Conservation (phyloP, 2,888 invertebrate genomes). For the Mesorhabditis sp. region DNA sequence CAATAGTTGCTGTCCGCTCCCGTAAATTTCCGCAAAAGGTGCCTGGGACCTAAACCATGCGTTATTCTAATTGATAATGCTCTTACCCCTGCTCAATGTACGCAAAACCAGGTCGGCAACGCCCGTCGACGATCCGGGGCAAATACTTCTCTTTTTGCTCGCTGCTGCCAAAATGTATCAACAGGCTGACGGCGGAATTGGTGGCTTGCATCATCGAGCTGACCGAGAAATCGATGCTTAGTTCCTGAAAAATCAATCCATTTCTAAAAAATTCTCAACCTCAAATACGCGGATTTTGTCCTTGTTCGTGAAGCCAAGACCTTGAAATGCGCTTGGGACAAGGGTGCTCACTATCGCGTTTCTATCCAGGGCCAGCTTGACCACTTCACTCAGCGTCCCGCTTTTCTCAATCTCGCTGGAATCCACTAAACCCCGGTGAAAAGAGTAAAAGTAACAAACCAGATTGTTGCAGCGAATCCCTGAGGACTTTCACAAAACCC, state of each 20-base stretch:
- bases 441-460: neutral
- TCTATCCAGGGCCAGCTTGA: slow-evolving; percentile 30
- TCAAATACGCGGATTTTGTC: slow-evolving; percentile 46
- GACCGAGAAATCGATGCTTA: slow-evolving; percentile 39
- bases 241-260: slow-evolving; percentile 22
- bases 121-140: slow-evolving; percentile 28
- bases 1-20: slow-evolving; percentile 13
- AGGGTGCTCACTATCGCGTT: slow-evolving; percentile 35
- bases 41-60: neutral
- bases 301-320: slow-evolving; percentile 49
- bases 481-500: slow-evolving; percentile 28
- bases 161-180: slow-evolving; percentile 30
- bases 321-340: slow-evolving; percentile 47
- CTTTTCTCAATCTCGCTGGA: slow-evolving; percentile 24
- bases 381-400: slow-evolving; percentile 25
- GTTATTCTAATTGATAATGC: neutral
- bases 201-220: slow-evolving; percentile 26
- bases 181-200: slow-evolving; percentile 27
- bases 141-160: slow-evolving; percentile 32
- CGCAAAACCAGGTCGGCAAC: slow-evolving; percentile 24
- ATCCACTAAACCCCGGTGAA: slow-evolving; percentile 15
- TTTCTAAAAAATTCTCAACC: slow-evolving; percentile 15
- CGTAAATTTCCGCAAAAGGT: neutral
- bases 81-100: slow-evolving; percentile 17
- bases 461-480: neutral